Evolutionary conservation across 2,113 vertebrate species (phyloP), one percentile per base, ranked within the genome.

Genomic region (Mesocricetus auratus): DNA sequence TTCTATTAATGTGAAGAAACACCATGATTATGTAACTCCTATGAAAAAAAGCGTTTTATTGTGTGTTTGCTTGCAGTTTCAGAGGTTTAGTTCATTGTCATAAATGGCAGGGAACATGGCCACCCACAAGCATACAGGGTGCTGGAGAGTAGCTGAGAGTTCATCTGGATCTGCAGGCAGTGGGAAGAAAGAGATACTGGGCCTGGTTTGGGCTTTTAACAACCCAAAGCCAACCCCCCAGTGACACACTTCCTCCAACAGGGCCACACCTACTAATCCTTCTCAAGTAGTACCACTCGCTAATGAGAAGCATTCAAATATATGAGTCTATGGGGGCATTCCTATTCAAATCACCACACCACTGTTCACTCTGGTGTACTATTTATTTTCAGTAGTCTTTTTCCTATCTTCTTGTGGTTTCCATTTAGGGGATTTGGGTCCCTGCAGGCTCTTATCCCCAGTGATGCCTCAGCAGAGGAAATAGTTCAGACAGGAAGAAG

Each of bases 351-450:
- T 12, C 24, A 13, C 42, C 24, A 82, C 7, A 36, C 2, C 60
- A 60, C 58, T 87, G 5, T 60, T n/a, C 47, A 10, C 53, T 74
- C 58, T 79, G 31, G 58, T 85, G 3, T 6, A 85, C 86, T 77
- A 56, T 71, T 85, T n/a, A 15, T 79, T 95, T 96, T 89, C 68
- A 86, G 24, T 39, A 53, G 9, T 60, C 13, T 42, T 90, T 39
- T 78, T 74, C 81, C 88, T 83, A 16, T 77, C 36, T 39, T 78
- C 56, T 71, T 81, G 50, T 79, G 33, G 73, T 64, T 94, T 95
- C 8, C 13, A n/a, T 17, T 86, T 96, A 79, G 56, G 21, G 33
- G 9, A 5, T 12, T 9, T 21, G 5, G 42, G 71, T 86, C 53
- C 6, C 85, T 75, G 75, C 6, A 50, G 11, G 3, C 74, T 71